Base-by-base conservation (phyloP, 2,113 vertebrate species). In the Corythoichthys haematopterus region DNA sequence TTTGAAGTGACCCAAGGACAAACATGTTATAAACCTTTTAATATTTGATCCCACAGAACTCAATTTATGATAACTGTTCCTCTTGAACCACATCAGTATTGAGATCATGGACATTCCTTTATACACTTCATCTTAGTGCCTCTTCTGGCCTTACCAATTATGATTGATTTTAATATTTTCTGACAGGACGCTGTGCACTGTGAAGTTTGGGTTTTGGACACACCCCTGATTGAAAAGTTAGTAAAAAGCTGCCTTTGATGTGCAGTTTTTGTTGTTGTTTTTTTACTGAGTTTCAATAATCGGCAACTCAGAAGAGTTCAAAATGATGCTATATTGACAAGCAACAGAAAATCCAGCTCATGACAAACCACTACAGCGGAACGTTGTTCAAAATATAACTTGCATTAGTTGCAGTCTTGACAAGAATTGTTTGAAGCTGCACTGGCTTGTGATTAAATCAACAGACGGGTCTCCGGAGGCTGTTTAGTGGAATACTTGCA, bases 401-500 rank as follows among this genome's bases (percentile, higher is more conserved):
- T 57, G 55, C 33, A 12, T 57, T 20, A 20, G 36, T 38, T n/a
- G 33, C 56, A 66, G 71, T 64, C 38, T 57, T 33, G 60, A 6
- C 43, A 15, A 48, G 20, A 72, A 4, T 53, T 53, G 28, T 35
- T 38, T 47, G 33, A 72, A 58, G 40, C 50, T 63, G 43, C 13
- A 13, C 14, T 20, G 0, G 46, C 3, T 28, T 36, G 56, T 0
- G 16, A 76, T 46, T 13, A 65, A 72, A 63, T 46, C 46, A 2
- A 35, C 72, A 70, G 13, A 58, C 65, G 68, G 84, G 71, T 80
- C 69, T 75, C 12, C 0, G 13, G 68, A 68, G 51, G 46, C 64
- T 66, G 62, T 36, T 53, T 6, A 66, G 11, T 67, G 52, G 74
- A 63, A 52, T 74, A 52, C 70, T 62, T 75, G 80, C 76, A 36